Conservation (phyloP, 2,113 vertebrate genomes). For the Connochaetes taurinus region DNA sequence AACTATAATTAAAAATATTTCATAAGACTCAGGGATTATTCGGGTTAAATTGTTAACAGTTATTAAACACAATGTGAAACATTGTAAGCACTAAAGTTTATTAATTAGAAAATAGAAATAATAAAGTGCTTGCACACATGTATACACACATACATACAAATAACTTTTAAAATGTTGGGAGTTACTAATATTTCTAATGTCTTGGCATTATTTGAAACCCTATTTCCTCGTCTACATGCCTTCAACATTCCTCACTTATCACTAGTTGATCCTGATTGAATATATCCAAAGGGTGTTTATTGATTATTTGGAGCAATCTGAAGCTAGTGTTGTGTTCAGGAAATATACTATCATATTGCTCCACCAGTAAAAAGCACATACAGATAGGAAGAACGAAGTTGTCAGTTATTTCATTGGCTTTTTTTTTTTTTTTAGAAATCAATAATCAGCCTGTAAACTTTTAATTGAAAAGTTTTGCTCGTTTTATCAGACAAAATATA, state of each 20-base stretch:
- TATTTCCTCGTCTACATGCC: not conserved
- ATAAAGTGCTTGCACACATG: not conserved
- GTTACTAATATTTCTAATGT: not conserved
- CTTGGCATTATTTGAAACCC: not conserved
- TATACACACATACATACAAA: not conserved
- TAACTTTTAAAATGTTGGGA: not conserved
- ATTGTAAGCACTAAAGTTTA: not conserved
- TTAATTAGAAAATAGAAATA: not conserved
- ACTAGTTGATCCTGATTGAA: not conserved
- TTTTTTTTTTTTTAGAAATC: slow-evolving; percentile 40
- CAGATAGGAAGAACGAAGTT: not conserved
- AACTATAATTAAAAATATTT: not conserved
- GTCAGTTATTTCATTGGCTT: not conserved
- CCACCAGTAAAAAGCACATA: not conserved
- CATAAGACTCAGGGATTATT: not conserved
- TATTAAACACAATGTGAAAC: not conserved
- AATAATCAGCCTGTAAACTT: slow-evolving; percentile 57
- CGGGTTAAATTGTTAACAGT: not conserved
- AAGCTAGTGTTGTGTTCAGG: not conserved
- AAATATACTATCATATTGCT: not conserved
- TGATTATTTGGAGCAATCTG: not conserved
- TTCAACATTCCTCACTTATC: not conserved
- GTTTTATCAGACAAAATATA: slow-evolving; percentile 72
- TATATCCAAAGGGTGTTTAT: not conserved
- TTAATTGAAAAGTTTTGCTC: slow-evolving; percentile 64